A percentile compares a stretch with the other conserved stretches of the same genome.
Evolutionary conservation across 1,140 invertebrate species (phyloP).

Genomic region (Drosophila athabasca): DNA sequence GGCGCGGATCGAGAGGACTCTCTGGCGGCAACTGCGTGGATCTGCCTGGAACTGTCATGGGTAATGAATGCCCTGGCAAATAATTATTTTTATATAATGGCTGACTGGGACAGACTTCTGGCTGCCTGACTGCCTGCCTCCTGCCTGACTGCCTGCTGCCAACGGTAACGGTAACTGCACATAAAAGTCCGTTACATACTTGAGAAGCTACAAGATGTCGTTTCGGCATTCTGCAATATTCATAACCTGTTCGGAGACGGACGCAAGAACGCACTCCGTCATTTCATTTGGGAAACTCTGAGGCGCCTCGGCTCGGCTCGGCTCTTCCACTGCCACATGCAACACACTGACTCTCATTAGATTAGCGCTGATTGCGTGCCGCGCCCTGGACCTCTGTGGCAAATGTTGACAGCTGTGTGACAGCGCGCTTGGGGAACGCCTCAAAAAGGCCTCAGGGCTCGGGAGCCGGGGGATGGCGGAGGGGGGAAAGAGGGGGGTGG

Average conservation of each 20-base stretch:
- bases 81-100: conserved; percentile 77
- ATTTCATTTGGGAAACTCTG: conserved; percentile 22
- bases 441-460: conserved; percentile 33
- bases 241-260: conserved; percentile 55
- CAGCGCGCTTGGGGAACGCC: conserved; percentile 43
- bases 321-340: conserved; percentile 43
- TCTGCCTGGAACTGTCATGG: conserved; percentile 47
- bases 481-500: conserved; percentile 24
- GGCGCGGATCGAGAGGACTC: too few species aligned
- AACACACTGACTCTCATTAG: conserved; percentile 59
- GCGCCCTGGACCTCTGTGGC: conserved; percentile 8
- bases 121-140: neutral
- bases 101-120: conserved; percentile 24
- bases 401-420: conserved; percentile 62
- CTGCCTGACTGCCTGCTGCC: conserved; percentile 29
- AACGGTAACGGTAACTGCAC: conserved; percentile 53
- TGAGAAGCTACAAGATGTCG: conserved; percentile 70
- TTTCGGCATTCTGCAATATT: conserved; percentile 75
- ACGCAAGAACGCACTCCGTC: conserved; percentile 11
- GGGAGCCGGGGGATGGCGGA: neutral
- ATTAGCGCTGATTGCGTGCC: conserved; percentile 65
- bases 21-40: conserved; percentile 12
- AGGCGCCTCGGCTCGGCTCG: too few species aligned
- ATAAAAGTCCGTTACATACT: conserved; percentile 60
- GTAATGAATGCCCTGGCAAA: conserved; percentile 77